Conservation (phyloP, 2,888 invertebrate species). For the Ptilodon capucinus region DNA sequence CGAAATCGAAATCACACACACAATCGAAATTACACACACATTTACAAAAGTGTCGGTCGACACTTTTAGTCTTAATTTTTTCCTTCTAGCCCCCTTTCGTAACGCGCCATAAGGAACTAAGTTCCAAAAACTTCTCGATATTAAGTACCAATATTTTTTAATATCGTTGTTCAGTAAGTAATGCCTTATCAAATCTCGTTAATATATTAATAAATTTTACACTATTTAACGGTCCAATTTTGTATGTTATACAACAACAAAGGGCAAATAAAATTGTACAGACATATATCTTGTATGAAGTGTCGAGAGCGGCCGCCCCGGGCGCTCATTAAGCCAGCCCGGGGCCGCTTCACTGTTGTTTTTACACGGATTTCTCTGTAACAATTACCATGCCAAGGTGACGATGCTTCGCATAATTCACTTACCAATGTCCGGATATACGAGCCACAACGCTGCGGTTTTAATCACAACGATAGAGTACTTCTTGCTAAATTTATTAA, state of each 20-base stretch:
- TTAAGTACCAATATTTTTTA: too few relatives aligned
- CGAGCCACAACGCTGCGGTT: too few relatives aligned
- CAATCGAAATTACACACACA: too few relatives aligned
- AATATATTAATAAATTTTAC: constrained; percentile 13
- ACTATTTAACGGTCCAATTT: constrained; percentile 22
- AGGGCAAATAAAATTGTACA: constrained; percentile 11
- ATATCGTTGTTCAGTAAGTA: background rate
- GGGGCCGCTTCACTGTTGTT: constrained; percentile 27
- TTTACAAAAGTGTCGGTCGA: too few relatives aligned
- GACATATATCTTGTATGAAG: constrained; percentile 18
- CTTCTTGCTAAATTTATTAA: too few relatives aligned
- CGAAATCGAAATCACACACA: too few relatives aligned
- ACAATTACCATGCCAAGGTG: constrained; percentile 43
- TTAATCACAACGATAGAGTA: too few relatives aligned
- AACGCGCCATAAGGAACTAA: too few relatives aligned
- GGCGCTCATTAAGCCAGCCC: constrained; percentile 38
- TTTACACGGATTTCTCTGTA: constrained; percentile 40
- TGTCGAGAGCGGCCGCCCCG: constrained; percentile 22
- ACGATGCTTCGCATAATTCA: constrained; percentile 41
- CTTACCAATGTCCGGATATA: constrained; percentile 34
- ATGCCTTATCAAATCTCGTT: background rate
- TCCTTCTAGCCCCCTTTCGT: too few relatives aligned
- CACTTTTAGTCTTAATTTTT: too few relatives aligned
- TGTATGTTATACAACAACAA: constrained; percentile 20
- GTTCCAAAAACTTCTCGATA: too few relatives aligned